phyloP scores from a whole-genome alignment of 2,888 invertebrate genomes.

The Tortricodes alternella region DNA sequence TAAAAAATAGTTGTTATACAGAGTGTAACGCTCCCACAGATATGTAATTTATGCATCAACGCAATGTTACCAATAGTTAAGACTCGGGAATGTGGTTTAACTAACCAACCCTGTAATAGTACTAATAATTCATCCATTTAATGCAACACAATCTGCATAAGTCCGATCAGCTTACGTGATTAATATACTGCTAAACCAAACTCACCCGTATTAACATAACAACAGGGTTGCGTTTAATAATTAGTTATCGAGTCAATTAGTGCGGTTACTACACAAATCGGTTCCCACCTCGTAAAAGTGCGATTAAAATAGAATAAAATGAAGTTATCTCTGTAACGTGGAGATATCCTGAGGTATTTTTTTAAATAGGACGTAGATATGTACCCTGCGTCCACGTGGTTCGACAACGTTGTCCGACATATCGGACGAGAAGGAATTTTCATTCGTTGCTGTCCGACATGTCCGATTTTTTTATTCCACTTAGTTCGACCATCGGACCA shows the following conservation, averaged over 20 bases:
- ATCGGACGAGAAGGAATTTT: no score
- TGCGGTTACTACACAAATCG: neutral
- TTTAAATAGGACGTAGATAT: neutral
- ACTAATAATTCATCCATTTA: conserved; percentile 16
- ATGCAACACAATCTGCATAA: conserved; percentile 25
- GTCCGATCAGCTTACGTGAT: conserved; percentile 8
- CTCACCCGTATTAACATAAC: neutral
- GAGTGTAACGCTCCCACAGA: no score
- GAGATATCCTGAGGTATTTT: neutral
- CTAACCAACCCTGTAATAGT: conserved; percentile 1
- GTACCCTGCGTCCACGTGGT: no score
- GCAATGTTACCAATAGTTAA: conserved; percentile 21
- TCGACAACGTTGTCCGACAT: no score
- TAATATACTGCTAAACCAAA: neutral
- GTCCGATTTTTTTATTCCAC: no score
- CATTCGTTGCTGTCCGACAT: no score
- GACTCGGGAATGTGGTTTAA: conserved; percentile 16
- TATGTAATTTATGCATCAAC: no score
- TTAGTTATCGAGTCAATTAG: neutral
- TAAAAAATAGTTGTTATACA: no score
- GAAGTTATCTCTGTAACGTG: neutral
- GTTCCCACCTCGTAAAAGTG: neutral
- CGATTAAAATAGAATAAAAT: neutral
- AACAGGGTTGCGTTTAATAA: neutral
- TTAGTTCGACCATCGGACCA: no score